phyloP scores from a whole-genome alignment of 2,113 vertebrate species.

The Tupaia chinensis region DNA sequence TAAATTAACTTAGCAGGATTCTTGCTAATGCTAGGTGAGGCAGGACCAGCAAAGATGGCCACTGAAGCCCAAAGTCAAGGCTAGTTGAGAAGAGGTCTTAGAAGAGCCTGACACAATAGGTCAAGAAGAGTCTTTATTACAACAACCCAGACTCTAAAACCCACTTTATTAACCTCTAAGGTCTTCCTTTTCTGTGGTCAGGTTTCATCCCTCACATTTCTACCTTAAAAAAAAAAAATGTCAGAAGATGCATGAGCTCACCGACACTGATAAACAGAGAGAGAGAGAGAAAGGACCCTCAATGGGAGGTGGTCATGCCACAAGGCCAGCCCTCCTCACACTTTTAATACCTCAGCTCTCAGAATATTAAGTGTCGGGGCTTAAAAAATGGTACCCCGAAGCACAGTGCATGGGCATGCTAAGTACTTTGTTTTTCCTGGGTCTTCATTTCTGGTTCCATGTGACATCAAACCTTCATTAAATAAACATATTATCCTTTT shows the following conservation, averaged over 20 bases:
- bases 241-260: no score
- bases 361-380: neutral
- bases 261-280: no score
- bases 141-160: neutral
- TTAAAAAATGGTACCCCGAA: no score
- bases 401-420: no score
- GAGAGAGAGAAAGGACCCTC: no score
- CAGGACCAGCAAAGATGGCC: neutral
- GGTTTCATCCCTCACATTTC: neutral
- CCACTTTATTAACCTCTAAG: neutral
- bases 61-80: neutral
- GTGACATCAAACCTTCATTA: no score
- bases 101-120: neutral
- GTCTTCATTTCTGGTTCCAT: no score
- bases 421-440: no score
- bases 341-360: neutral
- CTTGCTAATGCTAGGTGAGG: neutral
- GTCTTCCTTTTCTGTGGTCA: neutral
- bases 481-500: no score
- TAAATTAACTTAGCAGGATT: neutral
- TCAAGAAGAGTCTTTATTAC: neutral
- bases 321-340: neutral
- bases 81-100: neutral
- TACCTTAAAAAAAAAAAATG: no score
- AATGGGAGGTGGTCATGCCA: no score